These are phyloP conservation scores for Trachops cirrhosus DNA, from an alignment of 2,797 vertebrate species.

Conservation along the genomic window DNA sequence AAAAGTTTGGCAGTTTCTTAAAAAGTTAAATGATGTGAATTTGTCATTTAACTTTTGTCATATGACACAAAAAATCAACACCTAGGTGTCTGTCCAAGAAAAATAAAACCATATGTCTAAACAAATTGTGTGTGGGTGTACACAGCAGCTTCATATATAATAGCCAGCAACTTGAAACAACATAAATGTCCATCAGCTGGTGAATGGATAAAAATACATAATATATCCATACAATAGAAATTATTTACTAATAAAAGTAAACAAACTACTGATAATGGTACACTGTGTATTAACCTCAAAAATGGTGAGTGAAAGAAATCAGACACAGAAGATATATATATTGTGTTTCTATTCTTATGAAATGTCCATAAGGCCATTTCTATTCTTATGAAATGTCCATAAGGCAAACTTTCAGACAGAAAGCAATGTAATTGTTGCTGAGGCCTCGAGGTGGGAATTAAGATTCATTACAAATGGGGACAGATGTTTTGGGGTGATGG, in stretches of 20 bases:
- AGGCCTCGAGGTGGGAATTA: background rate
- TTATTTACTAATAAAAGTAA: background rate
- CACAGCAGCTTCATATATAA: background rate
- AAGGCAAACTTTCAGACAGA: slow-evolving; percentile 11
- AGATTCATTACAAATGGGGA: background rate
- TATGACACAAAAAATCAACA: background rate
- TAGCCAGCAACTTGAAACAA: background rate
- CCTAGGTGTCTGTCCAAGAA: background rate
- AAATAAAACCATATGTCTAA: background rate
- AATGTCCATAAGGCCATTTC: background rate
- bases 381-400: background rate
- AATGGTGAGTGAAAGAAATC: background rate
- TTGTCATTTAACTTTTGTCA: background rate
- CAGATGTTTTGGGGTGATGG: background rate
- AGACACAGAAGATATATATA: background rate
- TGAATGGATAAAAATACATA: background rate
- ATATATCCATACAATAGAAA: background rate
- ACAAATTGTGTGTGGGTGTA: background rate
- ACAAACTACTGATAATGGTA: background rate
- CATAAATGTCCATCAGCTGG: background rate
- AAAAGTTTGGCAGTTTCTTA: background rate
- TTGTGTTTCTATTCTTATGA: background rate
- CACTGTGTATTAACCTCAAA: background rate
- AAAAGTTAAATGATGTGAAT: background rate
- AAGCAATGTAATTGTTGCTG: background rate